These are phyloP conservation scores for Ormyrus pomaceus DNA, from an alignment of 2,888 invertebrate genomes.

Conservation along the genomic window DNA sequence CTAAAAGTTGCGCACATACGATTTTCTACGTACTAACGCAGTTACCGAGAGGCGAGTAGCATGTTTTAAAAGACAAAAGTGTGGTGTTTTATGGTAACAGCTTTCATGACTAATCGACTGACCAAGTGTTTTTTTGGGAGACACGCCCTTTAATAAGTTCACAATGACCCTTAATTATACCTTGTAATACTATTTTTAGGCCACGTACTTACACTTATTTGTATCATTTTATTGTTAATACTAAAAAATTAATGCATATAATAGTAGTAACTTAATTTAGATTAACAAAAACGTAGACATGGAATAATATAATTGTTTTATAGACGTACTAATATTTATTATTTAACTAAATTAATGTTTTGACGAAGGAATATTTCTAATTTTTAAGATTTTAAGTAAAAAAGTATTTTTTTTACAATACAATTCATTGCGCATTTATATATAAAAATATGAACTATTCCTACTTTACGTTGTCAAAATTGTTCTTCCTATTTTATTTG, in stretches of 20 bases:
- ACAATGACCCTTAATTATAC: neutral
- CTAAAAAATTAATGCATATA: neutral
- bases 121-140: neutral
- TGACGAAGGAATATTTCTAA: no score
- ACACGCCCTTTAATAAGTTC: neutral
- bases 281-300: no score
- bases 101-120: constrained; percentile 35
- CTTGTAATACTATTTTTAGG: neutral
- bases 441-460: no score
- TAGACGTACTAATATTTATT: neutral
- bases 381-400: no score
- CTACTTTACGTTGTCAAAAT: no score
- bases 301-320: neutral
- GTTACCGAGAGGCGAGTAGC: constrained; percentile 64
- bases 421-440: no score
- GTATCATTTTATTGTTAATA: neutral
- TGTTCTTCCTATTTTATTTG: no score
- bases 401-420: no score
- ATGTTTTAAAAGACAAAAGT: constrained; percentile 61
- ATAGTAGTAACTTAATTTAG: no score
- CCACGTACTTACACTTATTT: neutral
- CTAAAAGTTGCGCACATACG: constrained; percentile 62
- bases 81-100: constrained; percentile 58
- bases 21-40: constrained; percentile 67
- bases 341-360: neutral